These are phyloP conservation scores for Myopa testacea DNA, from an alignment of 2,888 invertebrate genomes.

Conservation along the genomic window DNA sequence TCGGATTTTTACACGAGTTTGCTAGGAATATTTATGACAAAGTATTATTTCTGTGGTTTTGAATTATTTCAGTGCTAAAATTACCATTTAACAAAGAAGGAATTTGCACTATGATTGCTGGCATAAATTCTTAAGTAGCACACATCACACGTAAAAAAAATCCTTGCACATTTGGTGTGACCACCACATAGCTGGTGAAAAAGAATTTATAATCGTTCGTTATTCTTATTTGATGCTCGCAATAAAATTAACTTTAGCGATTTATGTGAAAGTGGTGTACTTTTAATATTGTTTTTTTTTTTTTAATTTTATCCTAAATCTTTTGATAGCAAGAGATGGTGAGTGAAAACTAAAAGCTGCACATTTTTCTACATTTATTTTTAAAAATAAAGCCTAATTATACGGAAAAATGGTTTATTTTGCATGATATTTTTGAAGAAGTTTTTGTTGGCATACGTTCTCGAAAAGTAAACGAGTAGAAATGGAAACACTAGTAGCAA, in stretches of 20 bases:
- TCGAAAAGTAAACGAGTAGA: conserved; percentile 17
- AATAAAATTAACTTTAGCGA: neutral
- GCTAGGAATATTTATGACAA: neutral
- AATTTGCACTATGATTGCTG: conserved; percentile 18
- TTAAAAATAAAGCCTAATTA: conserved; percentile 37
- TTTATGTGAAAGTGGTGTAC: neutral
- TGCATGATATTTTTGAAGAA: conserved; percentile 7
- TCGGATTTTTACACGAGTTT: conserved; percentile 25
- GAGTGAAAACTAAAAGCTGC: conserved; percentile 20
- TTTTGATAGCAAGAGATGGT: conserved; percentile 14
- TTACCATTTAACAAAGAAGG: conserved; percentile 9
- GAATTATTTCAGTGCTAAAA: conserved; percentile 18
- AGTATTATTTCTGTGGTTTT: conserved; percentile 27
- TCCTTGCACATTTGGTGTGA: conserved; percentile 6
- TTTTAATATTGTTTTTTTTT: neutral
- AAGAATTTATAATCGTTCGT: neutral
- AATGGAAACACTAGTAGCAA: conserved; percentile 7
- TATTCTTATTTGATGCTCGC: neutral
- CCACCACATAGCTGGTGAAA: conserved; percentile 19
- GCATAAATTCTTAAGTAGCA: conserved; percentile 31
- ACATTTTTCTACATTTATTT: neutral
- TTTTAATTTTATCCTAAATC: conserved; percentile 12
- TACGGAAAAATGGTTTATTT: conserved; percentile 36
- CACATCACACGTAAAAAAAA: conserved; percentile 35
- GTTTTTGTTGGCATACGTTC: conserved; percentile 29